phyloP scores from a whole-genome alignment of 2,888 invertebrate species.

The Resseliella maxima region DNA sequence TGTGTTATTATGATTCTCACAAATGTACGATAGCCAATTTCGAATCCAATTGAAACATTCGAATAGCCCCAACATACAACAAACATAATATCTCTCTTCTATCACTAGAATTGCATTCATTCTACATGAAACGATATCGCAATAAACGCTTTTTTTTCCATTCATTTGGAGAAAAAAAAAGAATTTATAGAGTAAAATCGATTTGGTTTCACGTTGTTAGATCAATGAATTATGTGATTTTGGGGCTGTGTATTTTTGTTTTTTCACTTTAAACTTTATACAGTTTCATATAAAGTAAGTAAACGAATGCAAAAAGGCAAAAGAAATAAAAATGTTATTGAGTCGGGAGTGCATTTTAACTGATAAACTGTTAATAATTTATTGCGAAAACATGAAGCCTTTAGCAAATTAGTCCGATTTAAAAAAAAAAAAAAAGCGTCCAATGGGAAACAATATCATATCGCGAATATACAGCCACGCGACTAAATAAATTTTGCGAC shows the following conservation, averaged over 20 bases:
- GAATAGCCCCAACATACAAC: not conserved
- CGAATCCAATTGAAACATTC: not conserved
- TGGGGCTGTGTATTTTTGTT: not conserved
- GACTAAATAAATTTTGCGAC: not conserved
- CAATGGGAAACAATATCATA: not conserved
- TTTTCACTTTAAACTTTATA: not conserved
- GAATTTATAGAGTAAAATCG: not conserved
- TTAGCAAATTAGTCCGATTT: slow-evolving; percentile 29
- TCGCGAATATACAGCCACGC: not conserved
- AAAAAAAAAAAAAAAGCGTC: not conserved
- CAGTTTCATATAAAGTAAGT: not conserved
- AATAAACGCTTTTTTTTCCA: not conserved
- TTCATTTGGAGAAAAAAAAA: too few species aligned
- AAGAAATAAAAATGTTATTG: too few species aligned
- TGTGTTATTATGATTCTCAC: not conserved
- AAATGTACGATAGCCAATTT: not conserved
- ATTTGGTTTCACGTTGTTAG: not conserved
- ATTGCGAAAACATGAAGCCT: not conserved
- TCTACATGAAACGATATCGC: not conserved
- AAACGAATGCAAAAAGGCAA: not conserved
- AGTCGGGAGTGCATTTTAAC: not conserved
- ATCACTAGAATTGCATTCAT: not conserved
- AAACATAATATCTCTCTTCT: not conserved
- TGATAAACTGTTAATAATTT: slow-evolving; percentile 24
- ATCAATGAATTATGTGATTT: not conserved